Conservation (phyloP, 2,888 invertebrate genomes). For the Entomobrya proxima region DNA sequence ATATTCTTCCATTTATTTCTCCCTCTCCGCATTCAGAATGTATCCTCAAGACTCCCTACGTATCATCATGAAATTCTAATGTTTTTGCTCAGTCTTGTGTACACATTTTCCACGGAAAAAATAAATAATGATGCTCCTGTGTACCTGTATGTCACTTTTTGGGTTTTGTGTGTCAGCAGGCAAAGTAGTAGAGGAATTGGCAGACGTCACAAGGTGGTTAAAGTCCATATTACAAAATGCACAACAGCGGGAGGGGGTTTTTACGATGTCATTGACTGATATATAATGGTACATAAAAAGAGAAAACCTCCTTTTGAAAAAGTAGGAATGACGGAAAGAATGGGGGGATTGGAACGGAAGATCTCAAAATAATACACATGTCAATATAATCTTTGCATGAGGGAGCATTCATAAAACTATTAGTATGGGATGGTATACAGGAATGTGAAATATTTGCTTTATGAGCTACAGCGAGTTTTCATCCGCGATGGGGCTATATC, state of each 20-base stretch:
- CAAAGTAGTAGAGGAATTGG: constrained; percentile 50
- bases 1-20: not conserved
- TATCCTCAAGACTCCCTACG: not conserved
- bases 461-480: constrained; percentile 25
- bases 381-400: constrained; percentile 13
- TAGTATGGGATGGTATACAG: not conserved
- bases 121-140: constrained; percentile 54
- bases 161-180: constrained; percentile 54
- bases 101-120: constrained; percentile 27
- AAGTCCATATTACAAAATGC: constrained; percentile 34
- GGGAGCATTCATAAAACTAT: constrained; percentile 49
- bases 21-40: not conserved
- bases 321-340: not conserved
- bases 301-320: constrained; percentile 5
- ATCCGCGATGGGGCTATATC: no score
- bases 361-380: constrained; percentile 40
- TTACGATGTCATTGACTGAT: constrained; percentile 58
- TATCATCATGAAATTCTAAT: not conserved
- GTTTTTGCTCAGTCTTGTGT: constrained; percentile 39
- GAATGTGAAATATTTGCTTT: constrained; percentile 29
- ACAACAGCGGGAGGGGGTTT: constrained; percentile 32
- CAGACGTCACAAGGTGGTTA: constrained; percentile 46
- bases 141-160: constrained; percentile 50
- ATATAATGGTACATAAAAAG: constrained; percentile 44
- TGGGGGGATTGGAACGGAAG: constrained; percentile 21